Evolutionary conservation across 2,888 invertebrate species (phyloP).

Genomic region (Blastobasis adustella): DNA sequence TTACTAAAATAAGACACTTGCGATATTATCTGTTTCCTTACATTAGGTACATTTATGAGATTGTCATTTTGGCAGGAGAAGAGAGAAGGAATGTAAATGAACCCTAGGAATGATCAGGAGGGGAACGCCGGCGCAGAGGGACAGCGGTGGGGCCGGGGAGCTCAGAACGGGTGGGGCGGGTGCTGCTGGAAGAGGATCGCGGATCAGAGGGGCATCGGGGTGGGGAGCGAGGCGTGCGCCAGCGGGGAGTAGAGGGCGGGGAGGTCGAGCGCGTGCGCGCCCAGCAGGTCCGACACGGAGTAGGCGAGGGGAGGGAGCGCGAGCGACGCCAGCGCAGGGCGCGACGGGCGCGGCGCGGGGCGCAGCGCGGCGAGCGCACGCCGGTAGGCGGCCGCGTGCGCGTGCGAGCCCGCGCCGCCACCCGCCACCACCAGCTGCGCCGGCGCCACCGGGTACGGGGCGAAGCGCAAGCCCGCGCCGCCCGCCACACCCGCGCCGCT

Average conservation of each 20-base stretch:
- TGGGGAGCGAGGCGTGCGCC: slow-evolving; percentile 78
- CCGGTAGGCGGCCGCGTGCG: slow-evolving; percentile 59
- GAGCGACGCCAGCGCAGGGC: slow-evolving; percentile 54
- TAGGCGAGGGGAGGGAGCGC: slow-evolving; percentile 60
- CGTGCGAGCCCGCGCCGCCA: slow-evolving; percentile 49
- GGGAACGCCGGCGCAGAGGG: slow-evolving; percentile 29
- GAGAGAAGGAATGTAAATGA: slow-evolving; percentile 56
- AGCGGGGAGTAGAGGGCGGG: slow-evolving; percentile 80
- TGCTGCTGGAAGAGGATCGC: slow-evolving; percentile 68
- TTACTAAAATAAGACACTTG: slow-evolving; percentile 73
- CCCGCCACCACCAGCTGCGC: slow-evolving; percentile 61
- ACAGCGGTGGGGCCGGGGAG: slow-evolving; percentile 21
- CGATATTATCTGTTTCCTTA: slow-evolving; percentile 64
- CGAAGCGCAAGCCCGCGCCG: slow-evolving; percentile 76
- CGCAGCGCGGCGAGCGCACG: slow-evolving; percentile 62
- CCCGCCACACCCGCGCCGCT: slow-evolving; percentile 79
- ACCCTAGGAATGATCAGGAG: slow-evolving; percentile 49
- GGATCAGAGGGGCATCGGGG: slow-evolving; percentile 69
- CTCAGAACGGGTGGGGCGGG: slow-evolving; percentile 63
- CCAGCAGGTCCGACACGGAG: slow-evolving; percentile 76
- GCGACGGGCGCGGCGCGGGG: slow-evolving; percentile 52
- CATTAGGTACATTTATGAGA: slow-evolving; percentile 29
- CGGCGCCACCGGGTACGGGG: slow-evolving; percentile 76
- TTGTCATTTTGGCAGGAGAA: slow-evolving; percentile 42
- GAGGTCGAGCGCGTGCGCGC: slow-evolving; percentile 82